Evolutionary conservation across 2,113 vertebrate genomes (phyloP).

Genomic region (Haplotaxodon microlepis): DNA sequence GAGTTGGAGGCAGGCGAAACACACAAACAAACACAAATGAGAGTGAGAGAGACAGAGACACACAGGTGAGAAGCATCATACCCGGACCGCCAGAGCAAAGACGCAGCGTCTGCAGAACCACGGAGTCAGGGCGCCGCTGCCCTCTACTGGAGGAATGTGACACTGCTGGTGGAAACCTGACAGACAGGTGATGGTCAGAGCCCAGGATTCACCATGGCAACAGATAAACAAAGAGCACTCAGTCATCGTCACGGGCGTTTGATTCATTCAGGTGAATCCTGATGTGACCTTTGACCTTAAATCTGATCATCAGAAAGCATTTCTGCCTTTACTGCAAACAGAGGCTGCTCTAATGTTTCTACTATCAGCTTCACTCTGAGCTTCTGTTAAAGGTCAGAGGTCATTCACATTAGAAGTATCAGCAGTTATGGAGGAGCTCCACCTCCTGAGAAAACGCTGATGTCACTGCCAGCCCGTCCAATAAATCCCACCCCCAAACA

Average conservation of each 20-base stretch:
- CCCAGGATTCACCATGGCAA: neutral
- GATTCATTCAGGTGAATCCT: neutral
- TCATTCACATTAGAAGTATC: neutral
- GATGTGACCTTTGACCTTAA: neutral
- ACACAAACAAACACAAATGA: neutral
- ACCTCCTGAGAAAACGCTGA: neutral
- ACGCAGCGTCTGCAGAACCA: constrained; percentile 98
- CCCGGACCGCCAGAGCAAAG: constrained; percentile 78
- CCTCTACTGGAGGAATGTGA: constrained; percentile 82
- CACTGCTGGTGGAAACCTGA: constrained; percentile 95
- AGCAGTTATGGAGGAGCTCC: neutral
- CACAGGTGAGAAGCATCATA: neutral
- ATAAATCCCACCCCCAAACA: neutral
- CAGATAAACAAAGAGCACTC: neutral
- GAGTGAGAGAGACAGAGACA: neutral
- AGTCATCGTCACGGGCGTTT: neutral
- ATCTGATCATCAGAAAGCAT: neutral
- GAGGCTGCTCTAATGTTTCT: neutral
- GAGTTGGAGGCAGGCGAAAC: neutral
- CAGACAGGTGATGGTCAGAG: neutral
- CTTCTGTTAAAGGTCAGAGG: neutral
- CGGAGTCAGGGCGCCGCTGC: constrained; percentile 59
- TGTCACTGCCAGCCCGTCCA: neutral
- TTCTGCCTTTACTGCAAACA: neutral
- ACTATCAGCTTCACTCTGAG: neutral